A percentile compares a stretch with the other conserved stretches of the same genome.
Evolutionary conservation across 2,797 vertebrate genomes (phyloP).

Genomic region (Huso huso): DNA sequence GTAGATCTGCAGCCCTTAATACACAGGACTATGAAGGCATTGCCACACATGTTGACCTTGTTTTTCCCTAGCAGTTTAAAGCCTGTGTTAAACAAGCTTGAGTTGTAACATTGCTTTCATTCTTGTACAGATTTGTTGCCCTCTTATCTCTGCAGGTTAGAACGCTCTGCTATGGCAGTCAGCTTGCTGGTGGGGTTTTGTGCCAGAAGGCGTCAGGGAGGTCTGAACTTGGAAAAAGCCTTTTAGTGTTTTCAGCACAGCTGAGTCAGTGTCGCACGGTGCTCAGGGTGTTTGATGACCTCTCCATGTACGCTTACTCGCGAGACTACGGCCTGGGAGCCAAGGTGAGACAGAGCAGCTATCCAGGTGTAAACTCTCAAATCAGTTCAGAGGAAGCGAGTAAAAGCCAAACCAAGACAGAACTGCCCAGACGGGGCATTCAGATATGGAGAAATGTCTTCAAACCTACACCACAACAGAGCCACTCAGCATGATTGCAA

Average conservation of each 20-base stretch:
- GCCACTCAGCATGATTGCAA: too few species aligned
- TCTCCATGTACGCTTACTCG: slow-evolving; percentile 76
- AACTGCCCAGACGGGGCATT: too few species aligned
- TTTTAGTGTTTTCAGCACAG: slow-evolving; percentile 74
- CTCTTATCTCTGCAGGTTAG: slow-evolving; percentile 57
- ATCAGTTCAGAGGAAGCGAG: too few species aligned
- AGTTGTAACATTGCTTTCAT: not conserved
- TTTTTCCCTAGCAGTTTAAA: not conserved
- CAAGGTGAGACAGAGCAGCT: slow-evolving; percentile 49
- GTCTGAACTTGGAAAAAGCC: slow-evolving; percentile 55
- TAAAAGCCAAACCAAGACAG: too few species aligned
- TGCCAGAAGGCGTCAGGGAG: slow-evolving; percentile 34
- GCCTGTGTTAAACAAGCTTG: too few species aligned
- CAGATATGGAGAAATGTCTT: not conserved
- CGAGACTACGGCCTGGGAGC: slow-evolving; percentile 73
- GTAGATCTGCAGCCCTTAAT: too few species aligned
- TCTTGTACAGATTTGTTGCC: not conserved
- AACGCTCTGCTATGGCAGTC: slow-evolving; percentile 73
- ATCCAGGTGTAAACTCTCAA: not conserved
- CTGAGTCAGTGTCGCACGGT: slow-evolving; percentile 81
- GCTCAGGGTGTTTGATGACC: slow-evolving; percentile 83
- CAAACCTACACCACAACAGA: not conserved
- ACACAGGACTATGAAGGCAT: too few species aligned
- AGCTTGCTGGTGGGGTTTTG: slow-evolving; percentile 73
- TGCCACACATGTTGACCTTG: too few species aligned